Base-by-base conservation (phyloP, 2,888 invertebrate genomes). In the Drosophila rubida region DNA sequence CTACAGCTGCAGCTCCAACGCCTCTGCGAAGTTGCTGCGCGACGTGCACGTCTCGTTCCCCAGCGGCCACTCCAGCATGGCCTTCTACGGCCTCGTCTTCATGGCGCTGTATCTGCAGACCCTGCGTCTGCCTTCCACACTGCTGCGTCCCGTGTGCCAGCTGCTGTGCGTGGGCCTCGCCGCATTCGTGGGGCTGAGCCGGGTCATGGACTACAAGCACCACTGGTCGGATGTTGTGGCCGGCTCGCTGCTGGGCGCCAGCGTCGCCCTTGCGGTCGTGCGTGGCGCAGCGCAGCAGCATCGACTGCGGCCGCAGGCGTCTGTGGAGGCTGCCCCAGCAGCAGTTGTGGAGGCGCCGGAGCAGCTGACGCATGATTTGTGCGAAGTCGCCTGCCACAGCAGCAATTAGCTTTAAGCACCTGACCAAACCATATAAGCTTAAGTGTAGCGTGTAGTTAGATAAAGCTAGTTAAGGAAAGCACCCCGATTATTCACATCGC, bases 171-270 rank as follows among this genome's bases (percentile, higher is more conserved):
- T 98, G 71, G 93, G 95, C 89, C 92, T 96, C 90, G 95, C 97
- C 32, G 95, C 96, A 94, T 96, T 94, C 92, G 96, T 97, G 4
- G 95, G 96, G 46, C 94, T 98, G 93, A 96, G 97, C 66, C 94
- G 99, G 51, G 95, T 99, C 44, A 97, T 97, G 7, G 97, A 99
- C 93, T 97, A 98, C 93, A 98, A 98, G 91, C 99, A 99, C 92
- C 98, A 99, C 90, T 98, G 98, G 97, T 98, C 97, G 90, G 99
- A 99, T 92, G 98, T 98, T 4, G 93, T 98, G 39, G 95, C 95
- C 65, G 99, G 99, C 0, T 93, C 95, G 77, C 83, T 93, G 57
- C 93, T 96, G 74, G 97, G 97, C 16, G 90, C 93, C 46, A 85
- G 94, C 32, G 93, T 93, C 69, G 96, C 96, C 71, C 81, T 95